Percentiles rank a stretch among this genome's conserved stretches.
Conservation (phyloP, 2,888 invertebrate genomes). For the Dioctria rufipes region DNA sequence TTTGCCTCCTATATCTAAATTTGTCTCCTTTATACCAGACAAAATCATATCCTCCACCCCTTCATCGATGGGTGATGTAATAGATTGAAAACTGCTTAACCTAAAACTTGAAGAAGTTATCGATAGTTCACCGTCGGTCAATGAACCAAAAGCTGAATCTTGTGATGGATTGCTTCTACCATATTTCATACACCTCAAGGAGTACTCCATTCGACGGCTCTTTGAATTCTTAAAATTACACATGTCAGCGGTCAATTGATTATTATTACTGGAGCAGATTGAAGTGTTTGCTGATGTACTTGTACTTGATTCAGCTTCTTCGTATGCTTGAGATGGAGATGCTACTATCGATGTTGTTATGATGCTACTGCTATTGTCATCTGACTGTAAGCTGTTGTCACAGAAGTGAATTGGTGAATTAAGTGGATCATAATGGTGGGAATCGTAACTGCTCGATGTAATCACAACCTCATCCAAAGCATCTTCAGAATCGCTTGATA, state of each 20-base stretch:
- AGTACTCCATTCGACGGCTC: slow-evolving; percentile 71
- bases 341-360: slow-evolving; percentile 57
- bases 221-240: slow-evolving; percentile 71
- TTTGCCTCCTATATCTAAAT: slow-evolving; percentile 17
- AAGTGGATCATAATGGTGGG: slow-evolving; percentile 67
- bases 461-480: slow-evolving; percentile 70
- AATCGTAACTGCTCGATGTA: slow-evolving; percentile 64
- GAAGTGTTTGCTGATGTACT: slow-evolving; percentile 41
- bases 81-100: slow-evolving; percentile 71
- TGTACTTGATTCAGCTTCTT: slow-evolving; percentile 46
- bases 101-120: slow-evolving; percentile 71
- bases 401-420: slow-evolving; percentile 70
- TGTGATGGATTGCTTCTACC: slow-evolving; percentile 71
- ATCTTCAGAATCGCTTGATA: slow-evolving; percentile 71
- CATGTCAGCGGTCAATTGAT: slow-evolving; percentile 70
- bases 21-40: slow-evolving; percentile 11
- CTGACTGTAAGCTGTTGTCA: slow-evolving; percentile 69
- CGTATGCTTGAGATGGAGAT: slow-evolving; percentile 52
- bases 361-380: slow-evolving; percentile 66
- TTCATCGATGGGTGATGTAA: slow-evolving; percentile 71
- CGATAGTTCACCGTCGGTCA: slow-evolving; percentile 71
- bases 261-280: slow-evolving; percentile 61
- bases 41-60: slow-evolving; percentile 70
- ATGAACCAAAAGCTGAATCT: slow-evolving; percentile 71
- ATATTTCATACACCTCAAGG: slow-evolving; percentile 70